Evolutionary conservation across 2,113 vertebrate genomes (phyloP).

Genomic region (Donacobius atricapilla): DNA sequence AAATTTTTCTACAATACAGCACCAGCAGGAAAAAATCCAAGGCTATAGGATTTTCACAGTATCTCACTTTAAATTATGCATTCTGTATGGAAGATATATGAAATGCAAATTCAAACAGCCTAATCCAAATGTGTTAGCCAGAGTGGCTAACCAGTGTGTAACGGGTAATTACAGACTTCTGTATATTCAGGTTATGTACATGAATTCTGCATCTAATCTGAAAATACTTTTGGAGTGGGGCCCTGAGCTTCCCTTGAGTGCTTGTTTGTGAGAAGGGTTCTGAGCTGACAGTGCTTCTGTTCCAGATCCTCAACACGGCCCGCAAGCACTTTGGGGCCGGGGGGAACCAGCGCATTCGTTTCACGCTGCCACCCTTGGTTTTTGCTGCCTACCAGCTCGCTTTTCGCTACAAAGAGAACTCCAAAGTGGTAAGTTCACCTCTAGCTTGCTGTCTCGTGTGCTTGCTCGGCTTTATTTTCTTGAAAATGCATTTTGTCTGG

Average conservation of each 20-base stretch:
- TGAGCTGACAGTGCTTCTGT: not conserved
- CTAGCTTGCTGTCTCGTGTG: not conserved
- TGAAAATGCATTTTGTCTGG: not conserved
- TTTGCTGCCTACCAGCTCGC: slow-evolving; percentile 97
- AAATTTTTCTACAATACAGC: not conserved
- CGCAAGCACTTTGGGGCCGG: slow-evolving; percentile 97
- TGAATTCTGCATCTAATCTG: not conserved
- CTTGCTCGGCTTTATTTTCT: not conserved
- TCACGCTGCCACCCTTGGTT: slow-evolving; percentile 91
- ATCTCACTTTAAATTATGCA: not conserved
- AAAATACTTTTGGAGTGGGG: accelerated
- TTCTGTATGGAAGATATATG: not conserved
- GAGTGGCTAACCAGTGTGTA: not conserved
- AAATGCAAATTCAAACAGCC: not conserved
- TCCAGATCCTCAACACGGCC: slow-evolving; percentile 93
- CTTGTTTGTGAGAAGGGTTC: not conserved
- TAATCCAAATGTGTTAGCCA: not conserved
- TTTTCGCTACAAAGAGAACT: slow-evolving; percentile 95
- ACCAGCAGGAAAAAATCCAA: not conserved
- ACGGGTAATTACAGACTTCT: not conserved
- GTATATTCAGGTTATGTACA: not conserved
- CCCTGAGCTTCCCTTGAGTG: not conserved
- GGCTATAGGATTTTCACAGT: not conserved
- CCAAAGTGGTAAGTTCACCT: slow-evolving; percentile 80
- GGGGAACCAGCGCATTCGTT: slow-evolving; percentile 95